Evolutionary conservation across 2,888 invertebrate genomes (phyloP), one percentile per base, ranked within the genome.

Genomic region (Oligia latruncula): DNA sequence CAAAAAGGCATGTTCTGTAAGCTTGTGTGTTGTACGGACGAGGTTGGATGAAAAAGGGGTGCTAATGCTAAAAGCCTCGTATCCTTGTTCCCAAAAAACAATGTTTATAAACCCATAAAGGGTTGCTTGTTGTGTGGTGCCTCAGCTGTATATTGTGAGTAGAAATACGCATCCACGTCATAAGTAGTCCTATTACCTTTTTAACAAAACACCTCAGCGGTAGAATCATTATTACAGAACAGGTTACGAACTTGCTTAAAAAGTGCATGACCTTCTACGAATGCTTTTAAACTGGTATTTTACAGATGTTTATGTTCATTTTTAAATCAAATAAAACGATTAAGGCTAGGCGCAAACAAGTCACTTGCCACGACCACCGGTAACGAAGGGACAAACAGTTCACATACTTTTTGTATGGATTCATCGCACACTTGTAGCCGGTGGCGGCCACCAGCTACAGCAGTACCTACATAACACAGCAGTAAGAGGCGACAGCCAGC

Each of bases 211-310:
- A n/a, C n/a, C n/a, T n/a, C n/a, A n/a, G n/a, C n/a, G n/a, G n/a
- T n/a, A n/a, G n/a, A n/a, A n/a, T n/a, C n/a, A n/a, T n/a, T n/a
- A 66, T 62, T 66, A 77, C n/a, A 43, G n/a, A 71, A 81, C 78
- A 66, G 71, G 78, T 83, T 77, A 55, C 0, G 15, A 58, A 80
- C n/a, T 46, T 82, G 62, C 62, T 77, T 64, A 71, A 81, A 64
- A 68, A 60, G 15, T 66, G 77, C 68, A 65, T 64, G 77, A 64
- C 68, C 82, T 79, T 80, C 77, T 58, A 3, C 23, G 29, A 68
- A 49, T 40, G 35, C 23, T 49, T 60, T 60, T 58, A n/a, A 83
- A 81, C 76, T 67, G 64, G 78, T 77, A 71, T 83, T 60, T 70
- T 5, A 35, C 15, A 66, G 52, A n/a, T 35, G n/a, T 23, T 29